Evolutionary conservation across 30 jellyfish, hydroid and myxozoan genomes (phyloP), one percentile per base, ranked within the genome.

Genomic region (Hydractinia symbiolongicarpus): DNA sequence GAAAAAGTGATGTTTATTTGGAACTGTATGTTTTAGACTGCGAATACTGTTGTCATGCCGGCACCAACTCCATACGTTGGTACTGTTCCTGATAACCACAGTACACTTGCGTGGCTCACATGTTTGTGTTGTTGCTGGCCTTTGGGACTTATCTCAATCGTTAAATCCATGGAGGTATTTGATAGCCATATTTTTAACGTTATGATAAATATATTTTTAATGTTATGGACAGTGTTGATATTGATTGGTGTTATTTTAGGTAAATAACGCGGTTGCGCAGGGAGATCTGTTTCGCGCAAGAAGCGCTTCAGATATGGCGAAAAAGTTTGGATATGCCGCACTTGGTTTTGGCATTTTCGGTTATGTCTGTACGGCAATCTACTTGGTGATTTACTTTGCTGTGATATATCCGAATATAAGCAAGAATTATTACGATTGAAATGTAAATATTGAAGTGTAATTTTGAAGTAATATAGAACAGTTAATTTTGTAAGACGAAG

Each of bases 41-140:
- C 74, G 19, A 51, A 51, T 7, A 64, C 74, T 7, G 19, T n/a
- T 13, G 17, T 64, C 1, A 64, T 13, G 17, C 74, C 74, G 19
- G 17, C 74, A 9, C 74, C 74, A 4, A 64, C 40, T 44, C 74
- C 74, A 13, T 74, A 74, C 14, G n/a, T 67, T 50, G 83, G 66
- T 49, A 66, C 85, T 13, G 80, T 86, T 4, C 97, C 97, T 5
- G 88, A 88, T 54, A 81, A 85, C 58, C 93, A 89, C 73, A 78
- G 81, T 84, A 92, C 93, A 6, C 71, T 89, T 78, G 94, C 97
- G 4, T 83, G 94, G 90, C 20, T 89, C 67, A 80, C 97, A 9
- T 89, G 97, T 67, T 82, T 89, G 67, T 85, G 81, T 61, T 89
- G 97, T 68, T 89, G 88, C 76, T 89, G 97, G 95, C 97, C 97